These are phyloP conservation scores for Amblyteles armatorius DNA, from an alignment of 2,888 invertebrate species.

Conservation along the genomic window DNA sequence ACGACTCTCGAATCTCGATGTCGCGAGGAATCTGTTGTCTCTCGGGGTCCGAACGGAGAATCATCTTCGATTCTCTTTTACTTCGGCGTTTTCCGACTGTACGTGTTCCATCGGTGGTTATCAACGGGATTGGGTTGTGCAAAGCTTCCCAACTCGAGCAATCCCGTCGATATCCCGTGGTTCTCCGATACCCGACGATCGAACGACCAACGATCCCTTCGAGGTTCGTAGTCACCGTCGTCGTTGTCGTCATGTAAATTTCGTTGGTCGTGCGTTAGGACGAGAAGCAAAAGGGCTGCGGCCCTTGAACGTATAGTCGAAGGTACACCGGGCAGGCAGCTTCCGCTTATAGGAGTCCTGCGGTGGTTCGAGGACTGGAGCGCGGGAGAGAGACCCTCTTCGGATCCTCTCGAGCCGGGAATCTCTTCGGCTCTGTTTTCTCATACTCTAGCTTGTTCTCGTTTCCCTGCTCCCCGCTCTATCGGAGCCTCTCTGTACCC, in stretches of 20 bases:
- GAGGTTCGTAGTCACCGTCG: constrained; percentile 38
- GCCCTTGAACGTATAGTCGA: constrained; percentile 44
- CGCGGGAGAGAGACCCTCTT: constrained; percentile 43
- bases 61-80: background rate
- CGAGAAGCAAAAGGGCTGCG: constrained; percentile 40
- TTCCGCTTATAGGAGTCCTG: constrained; percentile 37
- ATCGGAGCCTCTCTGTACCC: constrained; percentile 31
- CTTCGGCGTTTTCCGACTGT: background rate
- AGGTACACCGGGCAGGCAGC: constrained; percentile 14
- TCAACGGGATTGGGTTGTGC: constrained; percentile 59
- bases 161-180: constrained; percentile 33
- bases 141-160: constrained; percentile 20
- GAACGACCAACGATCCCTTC: constrained; percentile 44
- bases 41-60: background rate
- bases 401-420: constrained; percentile 50
- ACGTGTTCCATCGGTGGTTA: constrained; percentile 27
- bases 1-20: constrained; percentile 25
- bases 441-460: constrained; percentile 32
- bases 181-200: constrained; percentile 7
- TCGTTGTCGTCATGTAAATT: constrained; percentile 60
- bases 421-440: constrained; percentile 40
- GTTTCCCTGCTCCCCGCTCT: constrained; percentile 33
- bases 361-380: constrained; percentile 32
- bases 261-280: constrained; percentile 53
- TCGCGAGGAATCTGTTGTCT: constrained; percentile 35